Base-by-base conservation (phyloP, 2,797 vertebrate genomes). In the Morus bassanus region DNA sequence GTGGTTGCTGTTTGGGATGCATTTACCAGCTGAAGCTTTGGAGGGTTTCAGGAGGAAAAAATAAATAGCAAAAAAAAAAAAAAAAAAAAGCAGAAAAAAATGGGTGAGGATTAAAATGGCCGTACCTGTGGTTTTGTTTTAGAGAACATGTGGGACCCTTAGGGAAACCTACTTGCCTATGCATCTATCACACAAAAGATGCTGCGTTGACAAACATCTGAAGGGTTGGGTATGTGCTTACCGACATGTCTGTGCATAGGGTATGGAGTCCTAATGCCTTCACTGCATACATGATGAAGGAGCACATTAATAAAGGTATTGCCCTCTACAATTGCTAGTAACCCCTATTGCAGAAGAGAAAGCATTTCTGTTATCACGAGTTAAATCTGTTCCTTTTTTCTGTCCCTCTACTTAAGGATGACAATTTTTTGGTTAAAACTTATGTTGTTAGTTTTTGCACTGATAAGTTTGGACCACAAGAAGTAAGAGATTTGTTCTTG, bases 391-490 rank as follows among this genome's bases (percentile, higher is more conserved):
- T 61, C 37, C 30, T 85, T 67, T 81, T 41, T 37, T 50, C 48
- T 85, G 31, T 46, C 35, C 43, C 24, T 69, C 59, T 83, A 13
- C 60, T 68, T 13, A 30, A 23, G 31, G 31, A 31, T 33, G 19
- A 57, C 18, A 13, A n/a, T 50, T 39, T 28, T 5, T 72, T n/a
- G 53, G 24, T 51, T 61, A 63, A 74, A 39, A 70, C 9, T 37
- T 28, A 22, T n/a, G 63, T 14, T 48, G 30, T 18, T 73, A 23
- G 33, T 76, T 70, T 76, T 48, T 69, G 23, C 35, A 50, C 88
- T 33, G 77, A 28, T 18, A 98, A 98, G 98, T 98, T 96, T 98
- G 98, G 70, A 98, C 98, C 53, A 97, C 97, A 83, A 98, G 97
- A 87, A 98, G 97, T 87, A 98, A 98, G 88, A 98, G 98, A 51